Base-by-base conservation (phyloP, 2,888 invertebrate genomes). In the Conops quadrifasciatus region DNA sequence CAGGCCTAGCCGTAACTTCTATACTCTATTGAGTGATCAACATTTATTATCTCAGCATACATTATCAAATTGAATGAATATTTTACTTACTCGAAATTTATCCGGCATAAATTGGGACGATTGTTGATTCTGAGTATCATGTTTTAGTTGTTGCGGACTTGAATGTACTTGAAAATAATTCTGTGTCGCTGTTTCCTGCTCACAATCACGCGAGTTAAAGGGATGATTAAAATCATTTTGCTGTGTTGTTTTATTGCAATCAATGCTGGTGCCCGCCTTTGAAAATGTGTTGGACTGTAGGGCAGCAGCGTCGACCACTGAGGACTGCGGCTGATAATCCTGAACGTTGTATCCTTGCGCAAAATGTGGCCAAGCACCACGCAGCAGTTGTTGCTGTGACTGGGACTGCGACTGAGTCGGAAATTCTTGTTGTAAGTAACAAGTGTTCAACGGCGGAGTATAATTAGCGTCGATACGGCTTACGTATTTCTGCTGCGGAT, bases 381-480 rank as follows among this genome's bases (percentile, higher is more conserved):
- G 85, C 82, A 89, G 90, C 67, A 87, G 80, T 62, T 78, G 78
- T 59, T 73, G 67, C 82, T 86, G 80, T 84, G 86, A 84, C 85
- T 88, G 88, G 26, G 84, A 65, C 82, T 86, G 80, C 84, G 86
- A 84, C 85, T 88, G 88, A 28, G 84, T 79, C 74, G 89, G 9
- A 9, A 7, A 88, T 80, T 93, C 93, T 83, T 94, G n/a, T n/a
- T n/a, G 93, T 78, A 94, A 87, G 86, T 91, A 94, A 86, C 93
- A 94, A 84, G 93, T 91, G 76, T 89, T 88, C 73, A 89, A 88
- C 77, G 84, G 85, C 59, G 79, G 80, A 24, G 80, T 85, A 76
- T 86, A 85, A 71, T 93, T 92, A 70, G 89, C 87, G 71, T 89
- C 87, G 72, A 83, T 83, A 73, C 84, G 82, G 75, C 78, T 82